A percentile compares a stretch with the other conserved stretches of the same genome.
Conservation (phyloP, 2,888 invertebrate genomes). For the Conus canariensis region DNA sequence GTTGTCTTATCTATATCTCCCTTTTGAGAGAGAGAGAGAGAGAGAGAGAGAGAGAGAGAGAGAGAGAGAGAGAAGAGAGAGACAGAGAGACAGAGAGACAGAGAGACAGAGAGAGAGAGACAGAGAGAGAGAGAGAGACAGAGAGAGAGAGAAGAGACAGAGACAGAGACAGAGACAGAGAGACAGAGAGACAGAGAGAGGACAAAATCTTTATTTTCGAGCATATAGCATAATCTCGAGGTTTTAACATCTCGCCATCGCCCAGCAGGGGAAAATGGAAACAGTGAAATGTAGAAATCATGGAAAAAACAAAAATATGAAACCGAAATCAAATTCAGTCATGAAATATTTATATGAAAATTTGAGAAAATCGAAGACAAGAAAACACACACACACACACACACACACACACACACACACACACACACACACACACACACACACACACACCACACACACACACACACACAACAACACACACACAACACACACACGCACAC, state of each 20-base stretch:
- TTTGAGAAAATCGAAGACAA: neutral
- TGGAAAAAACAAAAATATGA: too few relatives aligned
- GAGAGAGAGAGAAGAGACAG: neutral
- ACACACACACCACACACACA: neutral
- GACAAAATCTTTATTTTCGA: neutral
- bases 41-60: conserved; percentile 3
- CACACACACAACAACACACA: too few relatives aligned
- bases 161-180: neutral
- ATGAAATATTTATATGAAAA: too few relatives aligned
- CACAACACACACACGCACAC: too few relatives aligned
- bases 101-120: neutral
- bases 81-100: neutral
- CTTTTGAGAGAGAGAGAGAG: too few relatives aligned
- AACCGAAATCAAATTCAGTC: too few relatives aligned
- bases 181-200: neutral
- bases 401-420: neutral
- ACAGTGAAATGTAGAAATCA: too few relatives aligned
- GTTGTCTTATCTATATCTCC: too few relatives aligned
- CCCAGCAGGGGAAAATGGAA: too few relatives aligned
- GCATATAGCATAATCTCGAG: too few relatives aligned
- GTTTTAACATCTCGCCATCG: too few relatives aligned
- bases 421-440: neutral
- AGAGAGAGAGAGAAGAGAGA: neutral
- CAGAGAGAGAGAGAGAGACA: neutral
- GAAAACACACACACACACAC: neutral